Conservation (phyloP, 2,113 vertebrate species). For the Sylvia atricapilla region DNA sequence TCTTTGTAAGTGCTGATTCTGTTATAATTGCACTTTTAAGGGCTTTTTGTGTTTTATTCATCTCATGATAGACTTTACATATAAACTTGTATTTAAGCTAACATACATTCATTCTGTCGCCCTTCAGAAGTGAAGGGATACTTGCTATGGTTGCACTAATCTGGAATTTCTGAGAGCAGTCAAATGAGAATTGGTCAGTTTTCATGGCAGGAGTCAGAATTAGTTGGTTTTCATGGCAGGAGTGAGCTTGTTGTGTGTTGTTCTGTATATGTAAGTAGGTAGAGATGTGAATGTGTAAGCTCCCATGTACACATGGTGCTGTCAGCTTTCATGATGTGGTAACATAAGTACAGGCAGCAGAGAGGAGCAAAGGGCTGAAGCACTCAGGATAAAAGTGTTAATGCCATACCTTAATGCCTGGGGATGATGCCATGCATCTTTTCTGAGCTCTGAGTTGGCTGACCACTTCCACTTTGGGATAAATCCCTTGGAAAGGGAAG, state of each 20-base stretch:
- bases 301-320: fast-evolving
- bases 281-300: background rate
- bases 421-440: background rate
- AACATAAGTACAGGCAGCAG: background rate
- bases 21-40: background rate
- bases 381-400: background rate
- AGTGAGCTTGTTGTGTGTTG: background rate
- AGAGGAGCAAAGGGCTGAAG: background rate
- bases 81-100: background rate
- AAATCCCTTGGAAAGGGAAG: slow-evolving; percentile 51
- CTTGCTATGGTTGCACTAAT: background rate
- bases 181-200: background rate
- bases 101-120: background rate
- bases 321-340: background rate
- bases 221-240: background rate
- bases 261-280: fast-evolving
- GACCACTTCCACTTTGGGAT: slow-evolving; percentile 54
- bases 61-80: background rate
- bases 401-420: background rate
- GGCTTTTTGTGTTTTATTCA: background rate
- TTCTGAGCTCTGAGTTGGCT: slow-evolving; percentile 13
- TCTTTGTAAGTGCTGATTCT: background rate
- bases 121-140: background rate
- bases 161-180: background rate
- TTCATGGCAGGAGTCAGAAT: background rate